These are phyloP conservation scores for Eupithecia dodoneata DNA, from an alignment of 2,888 invertebrate genomes.

Conservation along the genomic window DNA sequence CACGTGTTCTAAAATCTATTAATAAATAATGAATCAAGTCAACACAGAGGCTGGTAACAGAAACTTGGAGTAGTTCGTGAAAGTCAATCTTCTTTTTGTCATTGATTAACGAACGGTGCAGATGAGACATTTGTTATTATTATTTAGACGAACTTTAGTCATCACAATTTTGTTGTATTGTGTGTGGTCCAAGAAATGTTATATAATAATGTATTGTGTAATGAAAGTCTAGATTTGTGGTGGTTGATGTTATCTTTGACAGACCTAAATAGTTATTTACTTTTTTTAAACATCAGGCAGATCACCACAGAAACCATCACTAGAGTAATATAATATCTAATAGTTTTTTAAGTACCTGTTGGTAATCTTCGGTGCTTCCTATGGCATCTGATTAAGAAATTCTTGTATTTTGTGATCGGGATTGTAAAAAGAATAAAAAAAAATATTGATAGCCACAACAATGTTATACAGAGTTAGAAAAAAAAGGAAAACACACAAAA, in stretches of 20 bases:
- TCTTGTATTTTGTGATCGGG: not conserved
- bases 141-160: not conserved
- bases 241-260: not conserved
- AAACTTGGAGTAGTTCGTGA: slow-evolving; percentile 38
- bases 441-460: no score
- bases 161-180: not conserved
- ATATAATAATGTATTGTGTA: not conserved
- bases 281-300: not conserved
- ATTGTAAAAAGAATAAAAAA: not conserved
- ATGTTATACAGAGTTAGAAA: no score
- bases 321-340: no score
- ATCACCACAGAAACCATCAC: not conserved
- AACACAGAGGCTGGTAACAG: slow-evolving; percentile 35
- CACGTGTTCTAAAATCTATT: slow-evolving; percentile 31
- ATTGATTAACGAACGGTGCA: slow-evolving; percentile 25
- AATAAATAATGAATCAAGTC: slow-evolving; percentile 39
- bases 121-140: slow-evolving; percentile 9
- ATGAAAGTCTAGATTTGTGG: not conserved
- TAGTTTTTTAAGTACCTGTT: not conserved
- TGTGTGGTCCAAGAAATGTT: not conserved
- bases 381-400: not conserved
- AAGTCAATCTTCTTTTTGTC: slow-evolving; percentile 36
- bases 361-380: not conserved
- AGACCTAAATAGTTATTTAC: not conserved
- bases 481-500: no score